These are phyloP conservation scores for Rhopilema esculentum DNA, from an alignment of 30 jellyfish, hydroid and myxozoan species.

Conservation along the genomic window DNA sequence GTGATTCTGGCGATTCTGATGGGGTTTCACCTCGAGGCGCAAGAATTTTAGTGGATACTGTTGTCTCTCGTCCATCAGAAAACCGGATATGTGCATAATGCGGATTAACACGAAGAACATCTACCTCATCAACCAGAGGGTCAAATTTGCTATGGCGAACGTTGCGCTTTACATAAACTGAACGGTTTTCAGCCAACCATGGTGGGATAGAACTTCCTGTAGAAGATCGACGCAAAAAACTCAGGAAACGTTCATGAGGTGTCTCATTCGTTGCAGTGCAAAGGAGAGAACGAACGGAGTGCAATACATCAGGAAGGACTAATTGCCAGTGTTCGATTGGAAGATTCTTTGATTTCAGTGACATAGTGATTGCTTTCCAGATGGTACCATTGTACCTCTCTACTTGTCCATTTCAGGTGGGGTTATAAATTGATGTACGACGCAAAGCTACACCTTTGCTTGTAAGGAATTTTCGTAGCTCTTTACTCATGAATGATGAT, in stretches of 20 bases:
- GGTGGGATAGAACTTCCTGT: conserved; percentile 52
- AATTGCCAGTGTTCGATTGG: conserved; percentile 49
- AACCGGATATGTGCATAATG: conserved; percentile 36
- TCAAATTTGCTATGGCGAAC: conserved; percentile 29
- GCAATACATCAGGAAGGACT: conserved; percentile 85
- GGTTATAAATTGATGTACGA: conserved; percentile 58
- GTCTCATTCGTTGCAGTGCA: too few species aligned
- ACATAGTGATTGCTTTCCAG: conserved; percentile 71
- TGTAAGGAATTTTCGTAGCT: conserved; percentile 27
- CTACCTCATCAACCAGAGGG: conserved; percentile 53
- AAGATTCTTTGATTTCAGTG: conserved; percentile 56
- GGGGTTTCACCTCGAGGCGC: conserved; percentile 46
- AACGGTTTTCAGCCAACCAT: conserved; percentile 57
- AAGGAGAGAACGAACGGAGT: conserved; percentile 70
- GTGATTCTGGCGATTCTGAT: too few species aligned
- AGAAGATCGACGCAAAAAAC: conserved; percentile 46
- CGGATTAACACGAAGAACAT: conserved; percentile 36
- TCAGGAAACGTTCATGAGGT: conserved; percentile 82
- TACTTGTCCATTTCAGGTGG: conserved; percentile 73
- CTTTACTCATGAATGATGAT: conserved; percentile 21
- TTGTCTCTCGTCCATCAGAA: conserved; percentile 49
- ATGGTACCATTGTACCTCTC: conserved; percentile 74
- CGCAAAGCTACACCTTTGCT: conserved; percentile 42
- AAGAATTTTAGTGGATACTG: conserved; percentile 29
- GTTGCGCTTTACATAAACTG: conserved; percentile 47